A percentile compares a stretch with the other conserved stretches of the same genome.
Conservation (phyloP, 2,113 vertebrate genomes). For the Caranx melampygus region DNA sequence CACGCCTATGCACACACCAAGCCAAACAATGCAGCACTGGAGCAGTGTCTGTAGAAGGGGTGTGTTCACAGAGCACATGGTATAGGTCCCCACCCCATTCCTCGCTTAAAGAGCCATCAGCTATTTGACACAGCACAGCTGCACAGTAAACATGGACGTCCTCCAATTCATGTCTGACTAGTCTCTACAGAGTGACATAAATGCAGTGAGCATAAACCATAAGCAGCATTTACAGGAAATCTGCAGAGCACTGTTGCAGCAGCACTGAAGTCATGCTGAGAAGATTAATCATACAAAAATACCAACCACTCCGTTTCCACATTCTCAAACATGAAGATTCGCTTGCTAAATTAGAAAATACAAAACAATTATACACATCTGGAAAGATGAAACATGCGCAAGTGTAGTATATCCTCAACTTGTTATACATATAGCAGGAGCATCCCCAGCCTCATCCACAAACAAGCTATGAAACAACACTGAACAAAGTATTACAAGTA, state of each 20-base stretch:
- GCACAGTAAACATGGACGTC: not conserved
- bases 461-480: too few species aligned
- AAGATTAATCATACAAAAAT: not conserved
- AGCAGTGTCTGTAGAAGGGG: slow-evolving; percentile 32
- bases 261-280: not conserved
- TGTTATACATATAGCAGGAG: too few species aligned
- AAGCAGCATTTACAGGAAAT: not conserved
- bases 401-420: too few species aligned
- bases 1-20: slow-evolving; percentile 34
- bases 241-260: not conserved
- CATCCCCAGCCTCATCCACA: too few species aligned
- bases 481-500: too few species aligned
- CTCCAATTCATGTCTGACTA: not conserved
- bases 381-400: too few species aligned
- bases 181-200: not conserved
- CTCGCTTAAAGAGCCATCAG: slow-evolving; percentile 63
- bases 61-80: slow-evolving; percentile 64
- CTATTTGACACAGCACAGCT: not conserved
- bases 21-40: slow-evolving; percentile 49
- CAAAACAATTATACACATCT: not conserved
- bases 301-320: not conserved
- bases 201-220: not conserved
- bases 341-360: not conserved
- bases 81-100: slow-evolving; percentile 40
- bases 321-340: not conserved